Evolutionary conservation across 2,888 invertebrate genomes (phyloP).

Genomic region (Noctua fimbriata): DNA sequence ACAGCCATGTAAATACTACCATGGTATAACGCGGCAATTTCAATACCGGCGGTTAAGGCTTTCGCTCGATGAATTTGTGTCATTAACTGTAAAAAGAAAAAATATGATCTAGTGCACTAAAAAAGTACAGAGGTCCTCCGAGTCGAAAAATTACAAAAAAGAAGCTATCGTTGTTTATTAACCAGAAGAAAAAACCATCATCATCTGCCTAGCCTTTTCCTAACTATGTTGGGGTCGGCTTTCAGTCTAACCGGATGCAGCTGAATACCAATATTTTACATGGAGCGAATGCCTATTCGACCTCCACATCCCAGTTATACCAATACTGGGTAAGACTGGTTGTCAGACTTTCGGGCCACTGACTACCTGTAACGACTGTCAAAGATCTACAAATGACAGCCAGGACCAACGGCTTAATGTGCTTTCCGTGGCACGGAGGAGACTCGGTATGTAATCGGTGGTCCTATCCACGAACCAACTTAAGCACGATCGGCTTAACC

Average conservation of each 20-base stretch:
- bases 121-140: background rate
- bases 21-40: constrained; percentile 73
- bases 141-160: background rate
- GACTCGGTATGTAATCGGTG: background rate
- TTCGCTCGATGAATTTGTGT: constrained; percentile 53
- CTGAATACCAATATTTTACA: no score
- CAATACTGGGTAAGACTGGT: background rate
- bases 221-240: background rate
- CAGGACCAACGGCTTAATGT: background rate
- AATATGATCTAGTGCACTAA: background rate
- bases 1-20: constrained; percentile 77
- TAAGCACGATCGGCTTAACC: no score
- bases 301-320: background rate
- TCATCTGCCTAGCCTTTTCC: background rate
- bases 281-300: no score
- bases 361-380: no score
- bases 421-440: background rate
- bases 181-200: background rate
- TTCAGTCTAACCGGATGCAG: background rate
- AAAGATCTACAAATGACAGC: background rate
- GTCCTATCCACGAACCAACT: background rate
- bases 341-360: background rate
- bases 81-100: constrained; percentile 67
- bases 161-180: background rate
- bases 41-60: constrained; percentile 69